Base-by-base conservation (phyloP, 2,888 invertebrate genomes). In the Coleophora flavipennella region DNA sequence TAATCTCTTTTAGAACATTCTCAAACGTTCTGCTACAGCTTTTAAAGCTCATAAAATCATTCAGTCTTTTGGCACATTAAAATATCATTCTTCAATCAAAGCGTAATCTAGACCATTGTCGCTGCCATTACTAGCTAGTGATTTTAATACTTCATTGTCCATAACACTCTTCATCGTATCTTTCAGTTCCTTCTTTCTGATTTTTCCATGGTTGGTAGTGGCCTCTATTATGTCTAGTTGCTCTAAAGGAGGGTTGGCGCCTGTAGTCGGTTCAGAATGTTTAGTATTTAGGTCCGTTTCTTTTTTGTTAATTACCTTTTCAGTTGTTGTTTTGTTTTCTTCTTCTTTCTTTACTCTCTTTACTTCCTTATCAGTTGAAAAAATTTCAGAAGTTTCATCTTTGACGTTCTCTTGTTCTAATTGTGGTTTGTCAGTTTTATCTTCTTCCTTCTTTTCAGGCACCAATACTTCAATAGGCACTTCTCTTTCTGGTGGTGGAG, bases 161-260 rank as follows among this genome's bases (percentile, higher is more conserved):
- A 78, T 78, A 2, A 67, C 48, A 2, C 65, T 64, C 49, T 81
- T 80, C 2, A 66, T 64, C 2, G 67, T 66, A 1, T 62, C 64
- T 40, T 83, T 84, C 13, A 84, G 50, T 13, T 83, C 84, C 56
- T 84, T 84, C 61, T 84, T 84, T 38, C 81, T 64, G n/a, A 78
- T 83, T 51, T 83, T 84, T 0, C 84, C 81, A 1, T 71, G 63
- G 43, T 80, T 75, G 0, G 78, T 76, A 2, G 80, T 78, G 1
- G 75, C 73, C 48, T 78, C 80, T 8, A 64, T 57, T 10, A 62
- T 31, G 9, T 76, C 77, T 9, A 72, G 39, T 40, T 73, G 68
- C 27, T 75, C 75, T 0, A 75, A 42, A 0, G 77, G 67, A 1
- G 62, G 55, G 10, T 59, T 64, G 3, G 61, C 41, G 0, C 59